Base-by-base conservation (phyloP, 92 coral and sea anemone genomes). In the Diadumene lineata region DNA sequence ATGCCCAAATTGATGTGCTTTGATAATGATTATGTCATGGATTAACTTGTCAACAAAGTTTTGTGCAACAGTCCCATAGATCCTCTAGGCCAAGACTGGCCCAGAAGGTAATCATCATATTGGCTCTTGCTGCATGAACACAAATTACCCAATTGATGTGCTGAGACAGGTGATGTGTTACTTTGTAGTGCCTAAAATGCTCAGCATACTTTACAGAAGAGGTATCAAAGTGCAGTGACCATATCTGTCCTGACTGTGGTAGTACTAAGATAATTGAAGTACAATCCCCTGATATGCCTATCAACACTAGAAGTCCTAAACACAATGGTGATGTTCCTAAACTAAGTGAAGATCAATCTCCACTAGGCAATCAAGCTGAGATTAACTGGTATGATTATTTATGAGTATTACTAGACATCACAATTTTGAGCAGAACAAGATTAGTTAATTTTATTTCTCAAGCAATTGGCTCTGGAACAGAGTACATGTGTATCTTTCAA, bases 161-260 rank as follows among this genome's bases (percentile, higher is more conserved):
- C 48, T 38, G 48, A 44, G 29, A 28, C 31, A 28, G 31, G 6
- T 61, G 55, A 6, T 25, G 3, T 34, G 0, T 60, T 31, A n/a
- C n/a, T 26, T 66, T 73, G 11, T 66, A 94, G 97, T 92, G 97
- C 67, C 68, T 96, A 22, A 94, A 89, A 86, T 96, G 99, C 62
- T 86, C 89, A 10, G 90, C 97, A 0, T 73, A 74, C 58, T 92
- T 84, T 29, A 75, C 71, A 33, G 68, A 72, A 43, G 75, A 76
- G 24, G 43, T 68, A 23, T 32, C 31, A 10, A 81, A 43, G 51
- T 46, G 78, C 22, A 81, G 84, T 46, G 86, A 82, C 34, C 73
- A 31, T 9, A 69, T 68, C 27, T 96, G 99, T 50, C 92, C 89
- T 8, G 87, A 84, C 58, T 96, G 99, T 43, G 82, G 86, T 57